A percentile compares a stretch with the other conserved stretches of the same genome.
Conservation (phyloP, 2,888 invertebrate genomes). For the Amphipoea oculea region DNA sequence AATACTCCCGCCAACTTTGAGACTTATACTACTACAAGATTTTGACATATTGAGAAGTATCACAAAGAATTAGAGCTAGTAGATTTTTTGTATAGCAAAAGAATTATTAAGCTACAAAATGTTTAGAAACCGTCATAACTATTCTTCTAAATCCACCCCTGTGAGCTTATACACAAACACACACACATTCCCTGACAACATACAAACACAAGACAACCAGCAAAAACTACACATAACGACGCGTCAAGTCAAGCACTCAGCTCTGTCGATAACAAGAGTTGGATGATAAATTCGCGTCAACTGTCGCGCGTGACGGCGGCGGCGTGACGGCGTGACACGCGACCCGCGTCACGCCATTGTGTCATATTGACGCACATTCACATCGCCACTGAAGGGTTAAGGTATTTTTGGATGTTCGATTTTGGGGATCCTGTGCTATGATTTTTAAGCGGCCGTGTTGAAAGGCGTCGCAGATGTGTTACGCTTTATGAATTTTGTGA, state of each 20-base stretch:
- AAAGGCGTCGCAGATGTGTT: slow-evolving; percentile 31
- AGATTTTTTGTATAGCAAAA: not conserved
- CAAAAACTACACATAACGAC: slow-evolving; percentile 54
- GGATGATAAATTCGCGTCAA: slow-evolving; percentile 79
- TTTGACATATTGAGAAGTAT: not conserved
- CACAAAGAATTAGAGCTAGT: not conserved
- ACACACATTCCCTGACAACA: slow-evolving; percentile 11
- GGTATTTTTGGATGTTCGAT: slow-evolving; percentile 70
- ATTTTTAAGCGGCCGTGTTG: slow-evolving; percentile 52
- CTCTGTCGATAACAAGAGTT: slow-evolving; percentile 79
- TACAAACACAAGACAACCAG: slow-evolving; percentile 36
- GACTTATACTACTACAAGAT: not conserved
- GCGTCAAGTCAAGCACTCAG: slow-evolving; percentile 63
- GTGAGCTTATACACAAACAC: not conserved
- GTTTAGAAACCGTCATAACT: not conserved
- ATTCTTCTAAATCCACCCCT: not conserved
- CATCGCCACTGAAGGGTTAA: slow-evolving; percentile 70
- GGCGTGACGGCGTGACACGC: slow-evolving; percentile 67
- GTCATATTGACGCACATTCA: slow-evolving; percentile 72
- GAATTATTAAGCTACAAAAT: not conserved
- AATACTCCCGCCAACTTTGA: no score
- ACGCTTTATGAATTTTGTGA: slow-evolving; percentile 10
- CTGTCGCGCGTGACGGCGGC: slow-evolving; percentile 74
- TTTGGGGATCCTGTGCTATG: slow-evolving; percentile 58
- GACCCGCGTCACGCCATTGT: slow-evolving; percentile 79